A percentile compares a stretch with the other conserved stretches of the same genome.
These are phyloP conservation scores for Gadus chalcogrammus DNA, from an alignment of 2,113 vertebrate species.

Conservation along the genomic window DNA sequence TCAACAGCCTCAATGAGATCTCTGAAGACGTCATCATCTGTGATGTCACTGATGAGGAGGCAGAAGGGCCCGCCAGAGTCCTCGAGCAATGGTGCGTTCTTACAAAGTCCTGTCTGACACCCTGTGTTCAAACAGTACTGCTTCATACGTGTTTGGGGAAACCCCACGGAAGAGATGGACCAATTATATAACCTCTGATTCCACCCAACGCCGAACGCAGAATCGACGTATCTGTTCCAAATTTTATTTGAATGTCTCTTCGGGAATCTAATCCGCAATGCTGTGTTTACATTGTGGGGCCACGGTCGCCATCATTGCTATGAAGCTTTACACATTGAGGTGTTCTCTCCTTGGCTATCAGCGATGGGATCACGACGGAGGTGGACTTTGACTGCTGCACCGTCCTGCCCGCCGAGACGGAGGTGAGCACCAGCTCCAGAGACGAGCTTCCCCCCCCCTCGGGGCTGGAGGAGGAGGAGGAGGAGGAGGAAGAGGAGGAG, in stretches of 20 bases:
- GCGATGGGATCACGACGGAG: constrained; percentile 87
- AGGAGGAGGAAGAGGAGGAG: background rate
- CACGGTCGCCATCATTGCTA: too few species aligned
- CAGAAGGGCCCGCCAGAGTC: constrained; percentile 58
- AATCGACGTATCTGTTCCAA: too few species aligned
- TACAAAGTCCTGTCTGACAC: background rate
- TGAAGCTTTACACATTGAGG: too few species aligned
- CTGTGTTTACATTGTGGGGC: too few species aligned
- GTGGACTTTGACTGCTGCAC: constrained; percentile 77
- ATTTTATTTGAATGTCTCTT: too few species aligned
- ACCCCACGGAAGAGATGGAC: too few species aligned
- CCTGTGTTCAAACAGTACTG: background rate
- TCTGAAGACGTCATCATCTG: constrained; percentile 93
- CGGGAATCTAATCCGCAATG: too few species aligned
- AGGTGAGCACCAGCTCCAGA: constrained; percentile 47
- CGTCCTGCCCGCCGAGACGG: constrained; percentile 67
- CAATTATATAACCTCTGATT: too few species aligned
- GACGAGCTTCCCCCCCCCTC: constrained; percentile 8
- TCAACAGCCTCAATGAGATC: constrained; percentile 63
- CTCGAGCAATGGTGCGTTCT: constrained; percentile 55
- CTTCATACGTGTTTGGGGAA: too few species aligned
- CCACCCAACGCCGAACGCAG: too few species aligned
- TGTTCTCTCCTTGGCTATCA: constrained; percentile 34
- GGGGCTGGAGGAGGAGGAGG: background rate
- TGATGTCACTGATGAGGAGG: constrained; percentile 80